A percentile compares a stretch with the other conserved stretches of the same genome.
Conservation (phyloP, 2,888 invertebrate genomes). For the Lasioglossum malachurum region DNA sequence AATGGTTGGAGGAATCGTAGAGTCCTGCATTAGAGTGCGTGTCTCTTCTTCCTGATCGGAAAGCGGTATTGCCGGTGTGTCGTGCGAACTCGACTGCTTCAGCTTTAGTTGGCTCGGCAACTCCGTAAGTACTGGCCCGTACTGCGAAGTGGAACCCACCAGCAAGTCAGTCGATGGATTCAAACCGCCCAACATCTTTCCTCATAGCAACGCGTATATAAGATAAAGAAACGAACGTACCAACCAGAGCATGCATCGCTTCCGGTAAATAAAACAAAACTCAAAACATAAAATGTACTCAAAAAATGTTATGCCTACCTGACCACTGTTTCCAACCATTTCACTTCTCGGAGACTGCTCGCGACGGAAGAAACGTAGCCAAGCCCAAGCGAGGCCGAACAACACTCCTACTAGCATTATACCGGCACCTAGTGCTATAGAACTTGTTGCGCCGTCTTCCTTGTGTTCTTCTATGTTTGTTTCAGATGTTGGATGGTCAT, state of each 20-base stretch:
- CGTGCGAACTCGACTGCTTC: conserved; percentile 75
- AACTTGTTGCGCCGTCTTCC: conserved; percentile 73
- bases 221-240: conserved; percentile 79
- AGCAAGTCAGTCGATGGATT: conserved; percentile 85
- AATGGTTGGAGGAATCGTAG: conserved; percentile 69
- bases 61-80: conserved; percentile 77
- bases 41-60: conserved; percentile 84
- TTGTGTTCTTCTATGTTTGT: conserved; percentile 58
- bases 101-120: conserved; percentile 82
- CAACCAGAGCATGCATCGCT: conserved; percentile 68
- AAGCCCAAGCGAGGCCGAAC: conserved; percentile 78
- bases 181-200: conserved; percentile 85
- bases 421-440: conserved; percentile 79
- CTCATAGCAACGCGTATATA: conserved; percentile 83
- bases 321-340: conserved; percentile 80
- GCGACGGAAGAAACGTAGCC: conserved; percentile 79
- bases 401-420: conserved; percentile 80
- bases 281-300: conserved; percentile 51
- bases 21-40: conserved; percentile 82
- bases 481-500: conserved; percentile 36
- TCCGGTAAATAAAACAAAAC: conserved; percentile 68
- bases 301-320: conserved; percentile 77
- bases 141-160: conserved; percentile 85
- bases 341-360: conserved; percentile 82
- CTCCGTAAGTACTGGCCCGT: conserved; percentile 84